These are phyloP conservation scores for Ommatoiulus sabulosus DNA, from an alignment of 2,888 invertebrate genomes.

Conservation along the genomic window DNA sequence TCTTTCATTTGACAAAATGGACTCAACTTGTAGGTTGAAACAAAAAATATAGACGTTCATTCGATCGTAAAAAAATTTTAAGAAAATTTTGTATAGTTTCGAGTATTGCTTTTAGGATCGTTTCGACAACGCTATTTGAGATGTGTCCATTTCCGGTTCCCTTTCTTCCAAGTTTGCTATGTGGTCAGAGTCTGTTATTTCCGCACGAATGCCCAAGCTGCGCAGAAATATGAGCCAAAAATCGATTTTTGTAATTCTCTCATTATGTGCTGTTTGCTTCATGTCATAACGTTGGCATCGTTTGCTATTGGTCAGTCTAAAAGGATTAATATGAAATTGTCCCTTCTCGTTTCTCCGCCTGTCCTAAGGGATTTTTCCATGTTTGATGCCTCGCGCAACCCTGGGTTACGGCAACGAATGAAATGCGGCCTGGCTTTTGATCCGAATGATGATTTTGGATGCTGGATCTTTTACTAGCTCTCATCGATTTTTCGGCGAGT, in stretches of 20 bases:
- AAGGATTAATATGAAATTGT: background rate
- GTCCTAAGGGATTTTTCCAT: background rate
- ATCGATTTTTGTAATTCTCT: background rate
- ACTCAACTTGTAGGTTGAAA: no score
- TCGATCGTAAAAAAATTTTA: no score
- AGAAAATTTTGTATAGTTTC: no score
- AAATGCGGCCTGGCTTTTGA: background rate
- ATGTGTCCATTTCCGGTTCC: no score
- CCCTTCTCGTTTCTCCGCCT: background rate
- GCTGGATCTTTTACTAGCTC: background rate
- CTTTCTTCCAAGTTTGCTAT: no score
- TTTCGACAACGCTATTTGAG: no score
- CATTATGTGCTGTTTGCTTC: background rate
- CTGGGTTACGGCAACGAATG: background rate
- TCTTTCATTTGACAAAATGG: no score
- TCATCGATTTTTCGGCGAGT: background rate
- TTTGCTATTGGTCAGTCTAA: background rate
- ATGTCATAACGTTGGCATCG: background rate
- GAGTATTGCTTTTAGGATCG: no score
- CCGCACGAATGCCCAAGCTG: background rate
- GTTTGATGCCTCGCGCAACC: background rate
- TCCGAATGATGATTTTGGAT: background rate
- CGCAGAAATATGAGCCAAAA: background rate
- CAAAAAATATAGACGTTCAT: no score
- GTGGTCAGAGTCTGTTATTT: background rate